Conservation (phyloP, 1,140 invertebrate species). For the Drosophila auraria region DNA sequence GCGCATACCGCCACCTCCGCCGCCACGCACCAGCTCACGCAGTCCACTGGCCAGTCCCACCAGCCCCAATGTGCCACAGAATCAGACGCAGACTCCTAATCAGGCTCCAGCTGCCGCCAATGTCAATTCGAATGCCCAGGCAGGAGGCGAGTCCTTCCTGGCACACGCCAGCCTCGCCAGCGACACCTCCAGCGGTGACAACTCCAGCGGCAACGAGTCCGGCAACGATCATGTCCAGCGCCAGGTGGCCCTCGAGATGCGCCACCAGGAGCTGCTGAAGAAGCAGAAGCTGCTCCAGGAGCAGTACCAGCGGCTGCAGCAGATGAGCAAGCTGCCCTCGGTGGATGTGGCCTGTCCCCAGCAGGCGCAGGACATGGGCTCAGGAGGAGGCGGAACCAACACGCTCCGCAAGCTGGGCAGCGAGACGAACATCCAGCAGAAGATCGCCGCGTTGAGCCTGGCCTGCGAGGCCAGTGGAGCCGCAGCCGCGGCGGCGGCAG, state of each 20-base stretch:
- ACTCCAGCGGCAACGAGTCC: conserved; percentile 87
- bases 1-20: conserved; percentile 93
- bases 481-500: conserved; percentile 86
- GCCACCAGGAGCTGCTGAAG: conserved; percentile 93
- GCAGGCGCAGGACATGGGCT: conserved; percentile 82
- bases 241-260: conserved; percentile 92
- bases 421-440: conserved; percentile 94
- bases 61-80: conserved; percentile 87
- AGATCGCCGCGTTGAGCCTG: conserved; percentile 88
- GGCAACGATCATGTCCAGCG: conserved; percentile 88
- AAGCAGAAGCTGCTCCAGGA: conserved; percentile 95
- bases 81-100: neutral
- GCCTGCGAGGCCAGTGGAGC: conserved; percentile 82
- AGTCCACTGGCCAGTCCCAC: conserved; percentile 93
- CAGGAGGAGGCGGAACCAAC: conserved; percentile 38
- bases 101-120: conserved; percentile 67
- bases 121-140: conserved; percentile 11
- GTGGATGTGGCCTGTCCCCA: conserved; percentile 87
- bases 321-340: conserved; percentile 90
- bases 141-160: conserved; percentile 1
- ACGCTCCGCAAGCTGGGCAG: conserved; percentile 93
- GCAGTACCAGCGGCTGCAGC: conserved; percentile 94
- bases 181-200: conserved; percentile 72
- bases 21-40: conserved; percentile 92
- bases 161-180: conserved; percentile 15